Base-by-base conservation (phyloP, 2,888 invertebrate genomes). In the Rotaria sp. region DNA sequence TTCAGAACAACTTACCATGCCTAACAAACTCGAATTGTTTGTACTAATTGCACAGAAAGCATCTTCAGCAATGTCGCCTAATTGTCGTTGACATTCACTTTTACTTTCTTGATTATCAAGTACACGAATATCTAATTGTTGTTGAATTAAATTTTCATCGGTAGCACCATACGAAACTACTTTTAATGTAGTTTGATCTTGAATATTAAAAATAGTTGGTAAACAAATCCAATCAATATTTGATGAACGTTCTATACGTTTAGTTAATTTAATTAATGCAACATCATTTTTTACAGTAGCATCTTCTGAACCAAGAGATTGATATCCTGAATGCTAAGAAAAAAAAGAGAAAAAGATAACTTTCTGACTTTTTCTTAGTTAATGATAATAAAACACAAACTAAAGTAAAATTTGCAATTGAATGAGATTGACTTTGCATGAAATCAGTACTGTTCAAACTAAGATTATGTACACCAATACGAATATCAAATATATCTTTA, bases 401-500 rank as follows among this genome's bases (percentile, higher is more conserved):
- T n/a, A 45, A 21, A 18, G 80, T 80, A 45, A 80, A 80, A 80
- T 80, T 80, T 15, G 21, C 41, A 45, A 80, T 80, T 21, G 80
- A 45, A 80, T 45, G 45, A 10, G 45, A 45, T 80, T 80, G 45
- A 45, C 45, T 80, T 7, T 80, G 24, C 11, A 45, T 26, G n/a
- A n/a, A 80, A 26, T 80, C 80, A 38, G 41, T 80, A 45, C 45
- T 80, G 45, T 80, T 45, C 41, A 80, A 26, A 80, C 80, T 80
- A 45, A 80, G 41, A 80, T 80, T 80, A 80, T 80, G 45, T n/a
- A 80, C 45, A 45, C 80, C 80, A 7, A 80, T 41, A 45, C 45
- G 80, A n/a, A 80, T 80, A 80, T 80, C 80, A 41, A 80, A 80
- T 80, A 80, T 45, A 80, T 80, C 80, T 80, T 80, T 80, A 80